These are phyloP conservation scores for Anthonomus grandis DNA, from an alignment of 1,140 invertebrate species.

Conservation along the genomic window DNA sequence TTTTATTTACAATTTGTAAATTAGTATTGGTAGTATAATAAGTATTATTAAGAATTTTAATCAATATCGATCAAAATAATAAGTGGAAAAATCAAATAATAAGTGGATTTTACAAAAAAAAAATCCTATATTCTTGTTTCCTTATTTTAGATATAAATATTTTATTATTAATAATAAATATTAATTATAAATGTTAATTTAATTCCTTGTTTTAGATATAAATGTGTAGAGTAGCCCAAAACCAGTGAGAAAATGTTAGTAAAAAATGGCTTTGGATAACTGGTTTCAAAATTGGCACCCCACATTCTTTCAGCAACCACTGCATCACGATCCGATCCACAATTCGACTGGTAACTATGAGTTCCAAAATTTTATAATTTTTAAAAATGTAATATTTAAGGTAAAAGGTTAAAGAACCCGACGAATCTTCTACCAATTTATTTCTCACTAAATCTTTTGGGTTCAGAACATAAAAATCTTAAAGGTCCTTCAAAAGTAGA, in stretches of 20 bases:
- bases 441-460: constrained; percentile 10
- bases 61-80: no score
- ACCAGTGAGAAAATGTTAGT: neutral
- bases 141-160: no score
- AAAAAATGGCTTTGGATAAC: constrained; percentile 25
- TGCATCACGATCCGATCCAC: constrained; percentile 2
- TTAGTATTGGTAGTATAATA: no score
- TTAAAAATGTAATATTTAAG: neutral
- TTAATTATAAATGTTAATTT: neutral
- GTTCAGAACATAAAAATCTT: neutral
- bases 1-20: no score
- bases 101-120: no score
- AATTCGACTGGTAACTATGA: constrained; percentile 7
- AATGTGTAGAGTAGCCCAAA: neutral
- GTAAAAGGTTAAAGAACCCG: neutral
- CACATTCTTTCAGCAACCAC: constrained; percentile 7
- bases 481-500: neutral
- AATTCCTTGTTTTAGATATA: neutral
- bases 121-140: no score
- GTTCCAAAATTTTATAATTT: constrained; percentile 1
- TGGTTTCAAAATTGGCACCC: constrained; percentile 33
- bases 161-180: neutral
- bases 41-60: no score
- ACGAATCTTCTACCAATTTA: constrained; percentile 16
- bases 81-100: no score